Evolutionary conservation across 2,797 vertebrate species (phyloP).

Genomic region (Ciconia nigra): DNA sequence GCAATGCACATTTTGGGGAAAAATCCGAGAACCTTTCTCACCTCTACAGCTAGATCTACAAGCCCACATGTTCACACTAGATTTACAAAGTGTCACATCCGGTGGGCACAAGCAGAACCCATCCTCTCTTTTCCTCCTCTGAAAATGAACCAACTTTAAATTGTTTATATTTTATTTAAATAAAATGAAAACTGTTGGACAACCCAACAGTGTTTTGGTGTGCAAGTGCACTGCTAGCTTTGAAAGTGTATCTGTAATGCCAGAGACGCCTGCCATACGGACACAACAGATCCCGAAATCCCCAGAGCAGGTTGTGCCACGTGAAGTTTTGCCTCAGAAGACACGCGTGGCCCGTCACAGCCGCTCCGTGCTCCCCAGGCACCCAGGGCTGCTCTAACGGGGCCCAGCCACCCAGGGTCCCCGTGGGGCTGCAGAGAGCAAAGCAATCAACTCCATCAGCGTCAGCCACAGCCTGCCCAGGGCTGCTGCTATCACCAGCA

Average conservation of each 20-base stretch:
- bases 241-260: background rate
- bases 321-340: background rate
- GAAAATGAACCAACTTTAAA: background rate
- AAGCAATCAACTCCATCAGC: background rate
- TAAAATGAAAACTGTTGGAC: background rate
- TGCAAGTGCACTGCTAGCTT: background rate
- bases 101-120: background rate
- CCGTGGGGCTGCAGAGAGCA: background rate
- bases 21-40: background rate
- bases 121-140: background rate
- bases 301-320: background rate
- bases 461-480: background rate
- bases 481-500: background rate
- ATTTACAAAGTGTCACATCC: background rate
- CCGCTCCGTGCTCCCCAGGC: rapidly evolving
- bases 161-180: background rate
- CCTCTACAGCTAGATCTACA: background rate
- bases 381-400: background rate
- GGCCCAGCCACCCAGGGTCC: no score
- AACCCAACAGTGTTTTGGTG: background rate
- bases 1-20: background rate
- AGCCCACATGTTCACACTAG: background rate
- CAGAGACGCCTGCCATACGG: background rate
- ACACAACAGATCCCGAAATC: background rate
- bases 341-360: background rate